Evolutionary conservation across 2,113 vertebrate species (phyloP).

Genomic region (Etheostoma cragini): DNA sequence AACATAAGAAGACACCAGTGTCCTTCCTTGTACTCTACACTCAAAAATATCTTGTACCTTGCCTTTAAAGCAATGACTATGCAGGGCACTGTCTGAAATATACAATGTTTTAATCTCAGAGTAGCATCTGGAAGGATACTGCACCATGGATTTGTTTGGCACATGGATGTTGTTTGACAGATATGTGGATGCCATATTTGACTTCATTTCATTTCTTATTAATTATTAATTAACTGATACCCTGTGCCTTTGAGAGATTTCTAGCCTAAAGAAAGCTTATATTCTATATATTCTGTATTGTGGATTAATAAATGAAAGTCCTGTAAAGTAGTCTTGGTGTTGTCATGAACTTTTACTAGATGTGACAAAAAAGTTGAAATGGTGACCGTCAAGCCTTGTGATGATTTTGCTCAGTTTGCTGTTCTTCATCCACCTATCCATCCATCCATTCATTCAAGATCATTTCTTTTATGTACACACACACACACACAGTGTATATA

Average conservation of each 20-base stretch:
- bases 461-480: neutral
- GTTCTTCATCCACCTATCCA: slow-evolving; percentile 2
- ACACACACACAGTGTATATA: neutral
- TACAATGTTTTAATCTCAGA: slow-evolving; percentile 18
- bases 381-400: slow-evolving; percentile 20
- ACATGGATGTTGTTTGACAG: slow-evolving; percentile 12
- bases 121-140: slow-evolving; percentile 53
- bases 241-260: slow-evolving; percentile 77
- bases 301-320: slow-evolving; percentile 73
- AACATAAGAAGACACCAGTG: slow-evolving; percentile 19
- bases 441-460: neutral
- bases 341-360: slow-evolving; percentile 47
- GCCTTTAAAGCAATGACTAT: slow-evolving; percentile 66
- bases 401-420: slow-evolving; percentile 14
- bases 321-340: slow-evolving; percentile 57
- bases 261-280: slow-evolving; percentile 43
- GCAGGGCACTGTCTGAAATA: slow-evolving; percentile 49
- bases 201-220: slow-evolving; percentile 24
- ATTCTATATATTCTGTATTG: slow-evolving; percentile 65
- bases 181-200: slow-evolving; percentile 57
- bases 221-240: slow-evolving; percentile 62
- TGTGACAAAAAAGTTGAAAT: slow-evolving; percentile 9
- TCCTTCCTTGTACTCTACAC: slow-evolving; percentile 28
- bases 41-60: slow-evolving; percentile 45
- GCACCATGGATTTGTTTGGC: slow-evolving; percentile 20